Percentiles rank a stretch among this genome's conserved stretches.
These are phyloP conservation scores for Mirounga angustirostris DNA, from an alignment of 2,113 vertebrate species.

Conservation along the genomic window DNA sequence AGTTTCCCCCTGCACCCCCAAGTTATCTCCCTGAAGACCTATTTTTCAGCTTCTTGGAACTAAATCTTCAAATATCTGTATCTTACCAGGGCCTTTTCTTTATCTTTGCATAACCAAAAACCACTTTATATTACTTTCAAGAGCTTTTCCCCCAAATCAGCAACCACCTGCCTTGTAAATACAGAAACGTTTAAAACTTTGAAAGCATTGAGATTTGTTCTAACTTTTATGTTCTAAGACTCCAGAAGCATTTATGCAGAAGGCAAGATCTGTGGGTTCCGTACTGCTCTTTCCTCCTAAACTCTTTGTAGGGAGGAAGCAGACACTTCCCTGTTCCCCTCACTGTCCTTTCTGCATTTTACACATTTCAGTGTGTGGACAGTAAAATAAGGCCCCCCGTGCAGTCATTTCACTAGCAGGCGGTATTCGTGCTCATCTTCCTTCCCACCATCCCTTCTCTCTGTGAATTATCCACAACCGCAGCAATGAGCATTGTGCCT, in stretches of 20 bases:
- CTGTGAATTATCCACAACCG: not conserved
- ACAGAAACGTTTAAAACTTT: not conserved
- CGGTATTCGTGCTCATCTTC: not conserved
- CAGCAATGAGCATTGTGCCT: rapidly evolving
- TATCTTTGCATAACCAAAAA: not conserved
- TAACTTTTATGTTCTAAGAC: not conserved
- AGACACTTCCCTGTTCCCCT: too few species aligned
- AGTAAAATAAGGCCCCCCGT: not conserved
- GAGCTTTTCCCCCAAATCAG: not conserved
- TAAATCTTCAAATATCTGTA: not conserved
- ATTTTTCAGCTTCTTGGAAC: not conserved
- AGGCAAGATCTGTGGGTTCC: too few species aligned
- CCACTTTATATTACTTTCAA: not conserved
- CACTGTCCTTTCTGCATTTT: rapidly evolving
- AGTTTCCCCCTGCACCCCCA: too few species aligned
- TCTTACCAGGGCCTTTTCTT: rapidly evolving
- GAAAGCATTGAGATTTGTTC: not conserved
- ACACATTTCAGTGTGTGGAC: rapidly evolving
- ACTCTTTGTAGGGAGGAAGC: not conserved
- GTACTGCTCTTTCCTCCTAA: not conserved
- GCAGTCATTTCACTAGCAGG: rapidly evolving
- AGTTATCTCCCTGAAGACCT: rapidly evolving
- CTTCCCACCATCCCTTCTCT: rapidly evolving
- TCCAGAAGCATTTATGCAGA: not conserved
- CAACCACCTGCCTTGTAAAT: not conserved